Evolutionary conservation across 2,888 invertebrate genomes (phyloP).

Genomic region (Caenorhabditis angaria): DNA sequence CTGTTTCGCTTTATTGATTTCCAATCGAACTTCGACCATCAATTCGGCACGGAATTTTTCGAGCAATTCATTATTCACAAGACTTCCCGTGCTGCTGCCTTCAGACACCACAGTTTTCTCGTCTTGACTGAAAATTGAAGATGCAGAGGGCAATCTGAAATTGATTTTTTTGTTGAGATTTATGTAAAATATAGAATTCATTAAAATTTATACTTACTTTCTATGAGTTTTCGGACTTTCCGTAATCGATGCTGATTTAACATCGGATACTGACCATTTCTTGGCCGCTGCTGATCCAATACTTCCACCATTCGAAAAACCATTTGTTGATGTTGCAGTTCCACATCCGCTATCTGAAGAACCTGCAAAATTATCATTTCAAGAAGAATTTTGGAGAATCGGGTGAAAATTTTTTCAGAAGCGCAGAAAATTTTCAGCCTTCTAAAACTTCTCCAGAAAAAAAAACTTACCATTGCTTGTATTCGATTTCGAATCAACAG

Average conservation of each 20-base stretch:
- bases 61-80: conserved; percentile 25
- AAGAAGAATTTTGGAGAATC: not conserved
- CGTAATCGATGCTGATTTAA: conserved; percentile 13
- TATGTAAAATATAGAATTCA: not conserved
- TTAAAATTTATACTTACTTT: conserved; percentile 42
- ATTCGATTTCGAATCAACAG: conserved; percentile 53
- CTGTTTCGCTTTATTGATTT: conserved; percentile 54
- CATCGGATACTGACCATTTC: conserved; percentile 44
- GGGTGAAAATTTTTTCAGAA: not conserved
- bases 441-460: not conserved
- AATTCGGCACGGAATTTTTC: conserved; percentile 52
- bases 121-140: conserved; percentile 51
- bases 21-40: conserved; percentile 53
- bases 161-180: not conserved
- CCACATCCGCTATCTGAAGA: conserved; percentile 54
- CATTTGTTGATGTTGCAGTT: conserved; percentile 23
- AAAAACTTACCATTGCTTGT: conserved; percentile 40
- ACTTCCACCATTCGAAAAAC: conserved; percentile 30
- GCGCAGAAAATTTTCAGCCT: not conserved
- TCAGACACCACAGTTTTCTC: conserved; percentile 5
- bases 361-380: conserved; percentile 17
- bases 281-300: conserved; percentile 44
- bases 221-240: conserved; percentile 56
- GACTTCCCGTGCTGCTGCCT: conserved; percentile 12
- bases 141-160: conserved; percentile 47